phyloP scores from a whole-genome alignment of 2,888 invertebrate species.

The Acronicta alni region DNA sequence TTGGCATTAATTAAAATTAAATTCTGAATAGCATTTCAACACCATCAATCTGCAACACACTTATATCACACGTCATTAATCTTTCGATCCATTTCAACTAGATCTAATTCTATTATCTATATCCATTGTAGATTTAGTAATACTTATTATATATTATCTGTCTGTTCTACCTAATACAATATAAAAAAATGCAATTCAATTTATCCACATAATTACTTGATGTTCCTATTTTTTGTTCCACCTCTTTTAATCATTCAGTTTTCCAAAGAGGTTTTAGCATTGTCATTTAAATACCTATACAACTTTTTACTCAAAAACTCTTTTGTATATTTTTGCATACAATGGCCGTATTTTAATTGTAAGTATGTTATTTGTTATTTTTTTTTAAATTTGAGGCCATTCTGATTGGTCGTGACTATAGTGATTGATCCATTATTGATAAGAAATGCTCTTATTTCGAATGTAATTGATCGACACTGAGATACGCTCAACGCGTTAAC shows the following conservation, averaged over 20 bases:
- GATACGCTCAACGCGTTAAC: slow-evolving; percentile 79
- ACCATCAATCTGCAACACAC: neutral
- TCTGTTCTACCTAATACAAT: neutral
- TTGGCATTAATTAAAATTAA: no score
- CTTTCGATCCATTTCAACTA: neutral
- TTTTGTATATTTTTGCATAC: slow-evolving; percentile 8
- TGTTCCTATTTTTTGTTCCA: slow-evolving; percentile 1
- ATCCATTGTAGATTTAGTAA: neutral
- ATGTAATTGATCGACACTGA: slow-evolving; percentile 85
- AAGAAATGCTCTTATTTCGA: slow-evolving; percentile 86
- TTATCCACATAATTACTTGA: neutral
- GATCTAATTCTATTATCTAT: neutral
- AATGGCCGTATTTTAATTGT: slow-evolving; percentile 19
- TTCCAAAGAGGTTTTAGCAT: neutral
- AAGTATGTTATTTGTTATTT: slow-evolving; percentile 19
- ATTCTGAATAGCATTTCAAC: no score
- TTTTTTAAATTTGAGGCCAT: slow-evolving; percentile 59
- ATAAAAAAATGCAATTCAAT: slow-evolving; percentile 1
- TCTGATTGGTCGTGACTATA: slow-evolving; percentile 55
- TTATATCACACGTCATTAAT: neutral
- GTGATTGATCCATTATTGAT: slow-evolving; percentile 87
- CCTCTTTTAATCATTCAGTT: neutral
- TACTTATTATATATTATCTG: neutral
- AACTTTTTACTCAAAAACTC: neutral
- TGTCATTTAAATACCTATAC: slow-evolving; percentile 4